Conservation (phyloP, 2,797 vertebrate genomes). For the Mormyrus hasselquistii region DNA sequence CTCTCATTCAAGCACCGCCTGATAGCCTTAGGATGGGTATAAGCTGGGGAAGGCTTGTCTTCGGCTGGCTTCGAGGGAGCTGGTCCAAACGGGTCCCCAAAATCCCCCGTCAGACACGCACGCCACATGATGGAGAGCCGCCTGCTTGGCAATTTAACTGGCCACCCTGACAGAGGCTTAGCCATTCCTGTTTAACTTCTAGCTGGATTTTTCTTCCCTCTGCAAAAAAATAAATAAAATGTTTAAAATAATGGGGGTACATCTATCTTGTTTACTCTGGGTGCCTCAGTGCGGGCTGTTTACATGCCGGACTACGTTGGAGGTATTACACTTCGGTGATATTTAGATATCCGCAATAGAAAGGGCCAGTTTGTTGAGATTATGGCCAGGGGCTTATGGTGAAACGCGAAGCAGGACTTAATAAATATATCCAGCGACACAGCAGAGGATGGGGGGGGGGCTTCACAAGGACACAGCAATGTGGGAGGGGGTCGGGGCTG, state of each 20-base stretch:
- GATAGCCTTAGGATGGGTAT: not conserved
- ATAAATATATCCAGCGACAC: constrained; percentile 63
- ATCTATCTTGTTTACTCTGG: constrained; percentile 65
- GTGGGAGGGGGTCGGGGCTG: constrained; percentile 62
- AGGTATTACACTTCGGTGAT: constrained; percentile 80
- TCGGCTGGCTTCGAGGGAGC: constrained; percentile 46
- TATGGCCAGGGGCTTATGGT: constrained; percentile 65
- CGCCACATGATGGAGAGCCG: constrained; percentile 74
- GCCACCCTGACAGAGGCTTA: constrained; percentile 74
- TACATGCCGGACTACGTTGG: constrained; percentile 67
- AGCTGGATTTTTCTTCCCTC: constrained; percentile 65
- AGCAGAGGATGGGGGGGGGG: not conserved
- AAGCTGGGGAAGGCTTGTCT: constrained; percentile 41
- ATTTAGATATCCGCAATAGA: constrained; percentile 74
- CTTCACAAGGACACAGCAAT: constrained; percentile 26
- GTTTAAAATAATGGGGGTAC: constrained; percentile 68
- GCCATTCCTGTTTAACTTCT: constrained; percentile 74
- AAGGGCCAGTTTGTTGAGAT: constrained; percentile 75
- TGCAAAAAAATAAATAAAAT: constrained; percentile 65
- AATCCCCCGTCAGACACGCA: constrained; percentile 69
- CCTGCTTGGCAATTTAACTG: constrained; percentile 71
- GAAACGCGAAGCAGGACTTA: constrained; percentile 71
- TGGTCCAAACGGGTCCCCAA: constrained; percentile 41
- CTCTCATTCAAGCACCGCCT: constrained; percentile 31
- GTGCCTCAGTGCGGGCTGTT: constrained; percentile 73